These are phyloP conservation scores for Nomada ferruginata DNA, from an alignment of 2,888 invertebrate genomes.

Conservation along the genomic window DNA sequence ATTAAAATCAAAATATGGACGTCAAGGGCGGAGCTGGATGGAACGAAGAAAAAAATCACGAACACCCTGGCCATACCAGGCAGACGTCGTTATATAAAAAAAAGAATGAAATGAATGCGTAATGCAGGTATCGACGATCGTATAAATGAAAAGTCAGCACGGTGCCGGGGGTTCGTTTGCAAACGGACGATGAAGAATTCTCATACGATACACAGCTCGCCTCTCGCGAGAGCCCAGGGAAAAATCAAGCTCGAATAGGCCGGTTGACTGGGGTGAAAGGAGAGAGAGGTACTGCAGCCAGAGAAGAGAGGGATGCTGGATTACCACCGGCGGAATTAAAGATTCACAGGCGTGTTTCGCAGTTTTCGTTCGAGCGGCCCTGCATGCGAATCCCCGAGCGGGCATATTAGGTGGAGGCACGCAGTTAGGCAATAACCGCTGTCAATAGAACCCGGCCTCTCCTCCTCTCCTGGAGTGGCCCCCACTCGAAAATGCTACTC, in stretches of 20 bases:
- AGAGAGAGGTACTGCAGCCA: conserved; percentile 31
- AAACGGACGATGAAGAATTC: conserved; percentile 58
- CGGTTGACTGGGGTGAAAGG: conserved; percentile 19
- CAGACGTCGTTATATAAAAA: neutral
- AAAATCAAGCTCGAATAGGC: conserved; percentile 53
- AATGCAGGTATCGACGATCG: conserved; percentile 48
- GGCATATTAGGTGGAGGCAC: conserved; percentile 84
- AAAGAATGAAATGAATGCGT: conserved; percentile 15
- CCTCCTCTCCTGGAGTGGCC: conserved; percentile 78
- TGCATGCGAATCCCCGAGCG: conserved; percentile 82
- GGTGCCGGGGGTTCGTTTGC: conserved; percentile 42
- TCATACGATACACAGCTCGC: conserved; percentile 53
- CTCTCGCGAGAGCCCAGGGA: conserved; percentile 37
- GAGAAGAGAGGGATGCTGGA: conserved; percentile 62
- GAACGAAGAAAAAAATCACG: neutral
- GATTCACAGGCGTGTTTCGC: conserved; percentile 82
- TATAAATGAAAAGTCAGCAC: conserved; percentile 52
- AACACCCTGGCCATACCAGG: neutral
- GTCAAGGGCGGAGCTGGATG: too few species aligned
- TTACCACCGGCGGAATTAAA: conserved; percentile 79
- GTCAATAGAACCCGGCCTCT: conserved; percentile 83
- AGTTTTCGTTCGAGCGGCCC: conserved; percentile 82
- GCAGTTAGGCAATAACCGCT: conserved; percentile 85
- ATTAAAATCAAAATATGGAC: conserved; percentile 22
- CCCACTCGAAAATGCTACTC: conserved; percentile 84